Base-by-base conservation (phyloP, 2,888 invertebrate genomes). In the Phymatocera aterrima region DNA sequence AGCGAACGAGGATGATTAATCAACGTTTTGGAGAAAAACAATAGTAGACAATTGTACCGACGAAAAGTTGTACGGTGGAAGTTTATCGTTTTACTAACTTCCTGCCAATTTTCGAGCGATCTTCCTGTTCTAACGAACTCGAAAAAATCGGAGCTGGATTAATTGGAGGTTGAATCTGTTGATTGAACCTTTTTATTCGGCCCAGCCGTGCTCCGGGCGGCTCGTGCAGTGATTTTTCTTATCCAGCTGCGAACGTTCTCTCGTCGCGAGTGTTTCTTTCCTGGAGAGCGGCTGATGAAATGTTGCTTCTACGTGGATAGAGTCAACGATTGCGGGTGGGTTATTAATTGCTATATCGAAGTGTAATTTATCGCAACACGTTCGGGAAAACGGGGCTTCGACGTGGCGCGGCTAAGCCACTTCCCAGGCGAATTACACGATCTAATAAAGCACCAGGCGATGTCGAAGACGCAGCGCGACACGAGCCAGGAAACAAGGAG, bases 111-210 rank as follows among this genome's bases (percentile, higher is more conserved):
- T 10, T 21, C 54, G 10, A 8, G 54, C n/a, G n/a, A n/a, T n/a
- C n/a, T n/a, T 18, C 54, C n/a, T 15, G 28, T 72, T 77, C 34
- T 65, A 24, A 34, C 37, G 28, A 77, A 77, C 40, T 77, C 37
- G 43, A 57, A 18, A 37, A 21, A n/a, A 57, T 61, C 28, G 43
- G 37, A 60, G 31, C 12, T 61, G 57, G 43, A 31, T 82, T 6
- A 83, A 82, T 8, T 51, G 79, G 57, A n/a, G 57, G 57, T 57
- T 57, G 57, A 57, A 21, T 15, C 28, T 57, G 57, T 24, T 1
- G 57, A 57, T 15, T 15, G 57, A 28, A 15, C 28, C 28, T 28
- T 57, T 57, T 18, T 28, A 57, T 57, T 57, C 15, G 12, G 4
- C 3, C 12, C 57, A 57, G 24, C 28, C 28, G 15, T 12, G 57